Percentiles rank a stretch among this genome's conserved stretches.
Conservation (phyloP, 1,140 invertebrate species). For the Drosophila funebris region DNA sequence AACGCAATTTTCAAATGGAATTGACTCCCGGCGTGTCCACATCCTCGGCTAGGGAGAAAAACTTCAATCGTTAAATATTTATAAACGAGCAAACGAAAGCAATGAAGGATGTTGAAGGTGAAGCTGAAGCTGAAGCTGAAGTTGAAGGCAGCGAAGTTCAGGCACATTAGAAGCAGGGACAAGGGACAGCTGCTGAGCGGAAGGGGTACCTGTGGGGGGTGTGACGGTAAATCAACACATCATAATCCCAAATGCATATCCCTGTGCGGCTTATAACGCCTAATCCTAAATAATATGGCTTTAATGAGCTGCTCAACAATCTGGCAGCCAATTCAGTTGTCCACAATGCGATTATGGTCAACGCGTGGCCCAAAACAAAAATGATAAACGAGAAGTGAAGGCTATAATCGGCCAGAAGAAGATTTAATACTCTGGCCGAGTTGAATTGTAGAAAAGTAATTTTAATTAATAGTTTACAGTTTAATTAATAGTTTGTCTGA, state of each 20-base stretch:
- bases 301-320: conserved; percentile 63
- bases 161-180: conserved; percentile 36
- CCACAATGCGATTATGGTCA: conserved; percentile 8
- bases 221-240: conserved; percentile 69
- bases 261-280: conserved; percentile 18
- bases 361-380: not conserved
- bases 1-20: conserved; percentile 57
- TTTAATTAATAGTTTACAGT: too few species aligned
- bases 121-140: not conserved
- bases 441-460: too few species aligned
- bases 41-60: conserved; percentile 34
- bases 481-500: too few species aligned
- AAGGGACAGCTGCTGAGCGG: conserved; percentile 40
- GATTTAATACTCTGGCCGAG: too few species aligned
- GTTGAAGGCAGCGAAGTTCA: not conserved
- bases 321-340: not conserved
- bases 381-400: not conserved
- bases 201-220: not conserved
- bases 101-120: not conserved
- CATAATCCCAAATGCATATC: conserved; percentile 58
- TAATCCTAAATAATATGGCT: conserved; percentile 58
- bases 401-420: too few species aligned
- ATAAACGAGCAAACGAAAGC: conserved; percentile 59
- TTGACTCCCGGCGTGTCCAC: conserved; percentile 11
- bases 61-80: conserved; percentile 76